Percentiles rank a stretch among this genome's conserved stretches.
These are phyloP conservation scores for Poeciliopsis prolifica DNA, from an alignment of 2,113 vertebrate species.

Conservation along the genomic window DNA sequence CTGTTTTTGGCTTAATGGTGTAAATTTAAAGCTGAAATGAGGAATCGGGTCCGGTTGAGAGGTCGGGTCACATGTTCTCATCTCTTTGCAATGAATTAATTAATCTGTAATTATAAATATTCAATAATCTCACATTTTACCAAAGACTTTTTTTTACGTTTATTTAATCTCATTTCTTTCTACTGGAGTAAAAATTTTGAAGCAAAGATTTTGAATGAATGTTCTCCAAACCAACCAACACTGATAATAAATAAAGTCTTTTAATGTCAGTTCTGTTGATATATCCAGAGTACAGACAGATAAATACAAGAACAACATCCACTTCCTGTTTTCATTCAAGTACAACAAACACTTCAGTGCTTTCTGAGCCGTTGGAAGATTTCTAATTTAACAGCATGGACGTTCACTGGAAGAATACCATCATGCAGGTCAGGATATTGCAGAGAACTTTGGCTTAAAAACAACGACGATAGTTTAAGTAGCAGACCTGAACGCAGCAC, in stretches of 20 bases:
- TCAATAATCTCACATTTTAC: too few species aligned
- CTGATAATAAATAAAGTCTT: constrained; percentile 57
- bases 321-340: constrained; percentile 29
- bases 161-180: too few species aligned
- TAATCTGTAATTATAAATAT: too few species aligned
- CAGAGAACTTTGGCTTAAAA: constrained; percentile 62
- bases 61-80: too few species aligned
- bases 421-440: constrained; percentile 67
- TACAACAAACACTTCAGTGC: constrained; percentile 49
- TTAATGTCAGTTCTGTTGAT: constrained; percentile 50
- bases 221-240: neutral
- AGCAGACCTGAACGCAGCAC: constrained; percentile 39
- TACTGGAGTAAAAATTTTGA: too few species aligned
- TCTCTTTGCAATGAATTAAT: too few species aligned
- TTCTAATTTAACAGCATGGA: constrained; percentile 42
- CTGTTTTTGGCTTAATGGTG: too few species aligned
- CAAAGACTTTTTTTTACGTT: too few species aligned
- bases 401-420: constrained; percentile 59
- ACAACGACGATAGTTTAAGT: constrained; percentile 16
- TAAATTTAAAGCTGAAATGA: too few species aligned
- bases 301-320: constrained; percentile 35
- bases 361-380: constrained; percentile 58
- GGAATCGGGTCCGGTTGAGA: too few species aligned
- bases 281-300: constrained; percentile 53
- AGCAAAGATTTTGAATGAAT: neutral